Conservation (phyloP, 2,888 invertebrate genomes). For the Orthosia cruda region DNA sequence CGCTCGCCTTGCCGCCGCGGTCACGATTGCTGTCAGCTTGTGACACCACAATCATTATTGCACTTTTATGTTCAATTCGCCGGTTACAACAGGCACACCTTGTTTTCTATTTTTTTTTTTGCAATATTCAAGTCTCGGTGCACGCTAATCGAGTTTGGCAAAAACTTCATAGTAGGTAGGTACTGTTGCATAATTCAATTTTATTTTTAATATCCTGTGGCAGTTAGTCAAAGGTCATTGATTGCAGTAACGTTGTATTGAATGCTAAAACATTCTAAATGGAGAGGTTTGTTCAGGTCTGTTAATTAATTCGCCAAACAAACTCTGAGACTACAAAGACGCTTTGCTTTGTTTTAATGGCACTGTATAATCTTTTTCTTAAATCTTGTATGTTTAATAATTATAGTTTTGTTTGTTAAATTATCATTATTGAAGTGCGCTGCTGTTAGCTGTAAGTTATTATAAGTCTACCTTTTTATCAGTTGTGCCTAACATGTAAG, state of each 20-base stretch:
- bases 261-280: slow-evolving; percentile 30
- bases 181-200: slow-evolving; percentile 48
- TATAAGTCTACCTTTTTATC: slow-evolving; percentile 1
- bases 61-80: slow-evolving; percentile 72
- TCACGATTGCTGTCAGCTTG: slow-evolving; percentile 79
- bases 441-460: slow-evolving; percentile 22
- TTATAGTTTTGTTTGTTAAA: slow-evolving; percentile 11
- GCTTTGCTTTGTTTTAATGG: slow-evolving; percentile 39
- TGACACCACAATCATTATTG: slow-evolving; percentile 78
- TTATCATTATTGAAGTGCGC: background rate
- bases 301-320: slow-evolving; percentile 45
- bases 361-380: slow-evolving; percentile 11
- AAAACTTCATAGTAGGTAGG: slow-evolving; percentile 35
- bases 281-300: slow-evolving; percentile 31
- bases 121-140: slow-evolving; percentile 51
- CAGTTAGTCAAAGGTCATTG: slow-evolving; percentile 29
- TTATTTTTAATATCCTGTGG: slow-evolving; percentile 37
- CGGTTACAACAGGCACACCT: slow-evolving; percentile 61
- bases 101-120: slow-evolving; percentile 62
- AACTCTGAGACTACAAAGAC: slow-evolving; percentile 42
- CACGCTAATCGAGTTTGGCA: slow-evolving; percentile 57
- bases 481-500: background rate
- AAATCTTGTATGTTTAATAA: background rate
- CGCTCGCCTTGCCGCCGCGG: slow-evolving; percentile 64
- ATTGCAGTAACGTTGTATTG: slow-evolving; percentile 40